A percentile compares a stretch with the other conserved stretches of the same genome.
phyloP scores from a whole-genome alignment of 2,113 vertebrate genomes.

The Sigmodon hispidus region DNA sequence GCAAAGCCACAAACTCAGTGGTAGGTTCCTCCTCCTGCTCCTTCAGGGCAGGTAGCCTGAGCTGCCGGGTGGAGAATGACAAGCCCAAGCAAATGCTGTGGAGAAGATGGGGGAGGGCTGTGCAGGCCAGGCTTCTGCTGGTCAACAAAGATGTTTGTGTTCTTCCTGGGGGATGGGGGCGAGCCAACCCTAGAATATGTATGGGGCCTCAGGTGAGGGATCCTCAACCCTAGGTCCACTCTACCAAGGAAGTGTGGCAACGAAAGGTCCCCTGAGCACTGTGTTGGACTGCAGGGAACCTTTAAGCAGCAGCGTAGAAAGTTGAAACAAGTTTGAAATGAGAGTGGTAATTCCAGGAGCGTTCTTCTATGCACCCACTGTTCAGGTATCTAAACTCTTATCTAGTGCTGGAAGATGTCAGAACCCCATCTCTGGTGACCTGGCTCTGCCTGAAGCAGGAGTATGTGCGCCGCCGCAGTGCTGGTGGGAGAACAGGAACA shows the following conservation, averaged over 20 bases:
- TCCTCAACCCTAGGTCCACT: background rate
- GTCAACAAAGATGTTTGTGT: background rate
- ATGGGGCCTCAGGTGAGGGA: background rate
- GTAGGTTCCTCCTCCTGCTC: slow-evolving; percentile 9
- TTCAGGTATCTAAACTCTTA: background rate
- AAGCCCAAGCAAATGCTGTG: background rate
- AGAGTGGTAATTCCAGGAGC: background rate
- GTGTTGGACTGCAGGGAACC: background rate
- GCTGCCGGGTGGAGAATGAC: background rate
- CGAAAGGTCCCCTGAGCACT: background rate
- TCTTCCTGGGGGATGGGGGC: slow-evolving; percentile 13
- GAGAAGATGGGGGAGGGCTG: background rate
- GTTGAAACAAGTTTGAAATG: background rate
- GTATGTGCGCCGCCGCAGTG: too few relatives aligned
- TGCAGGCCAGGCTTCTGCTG: background rate
- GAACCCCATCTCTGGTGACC: background rate
- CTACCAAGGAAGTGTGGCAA: background rate
- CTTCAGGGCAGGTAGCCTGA: background rate
- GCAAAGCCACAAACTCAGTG: slow-evolving; percentile 39
- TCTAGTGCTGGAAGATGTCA: background rate
- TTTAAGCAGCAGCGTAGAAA: background rate
- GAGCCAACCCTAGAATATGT: background rate
- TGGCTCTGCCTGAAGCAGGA: background rate
- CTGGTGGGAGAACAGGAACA: background rate
- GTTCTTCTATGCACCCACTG: background rate